Conservation (phyloP, 1,140 invertebrate species). For the Trissolcus basalis region DNA sequence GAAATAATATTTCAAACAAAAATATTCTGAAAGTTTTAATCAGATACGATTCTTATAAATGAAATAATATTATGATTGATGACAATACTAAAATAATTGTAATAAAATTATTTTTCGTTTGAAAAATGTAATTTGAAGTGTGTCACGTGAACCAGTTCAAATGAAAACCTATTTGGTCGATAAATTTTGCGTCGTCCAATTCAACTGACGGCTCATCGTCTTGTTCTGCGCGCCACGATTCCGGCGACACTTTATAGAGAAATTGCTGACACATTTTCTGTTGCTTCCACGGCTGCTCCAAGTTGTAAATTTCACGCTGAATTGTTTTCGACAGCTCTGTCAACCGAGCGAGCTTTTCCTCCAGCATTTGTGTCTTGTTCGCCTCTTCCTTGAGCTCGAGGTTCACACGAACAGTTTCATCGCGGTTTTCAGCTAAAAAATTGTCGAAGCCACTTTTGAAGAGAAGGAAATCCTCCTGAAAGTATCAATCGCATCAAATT, state of each 20-base stretch:
- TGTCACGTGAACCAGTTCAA: no score
- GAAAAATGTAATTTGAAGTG: no score
- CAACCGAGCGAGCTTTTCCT: slow-evolving; percentile 67
- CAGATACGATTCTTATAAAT: no score
- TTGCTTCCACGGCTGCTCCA: slow-evolving; percentile 79
- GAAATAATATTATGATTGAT: no score
- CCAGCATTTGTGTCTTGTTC: slow-evolving; percentile 73
- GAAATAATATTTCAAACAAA: no score
- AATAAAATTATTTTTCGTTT: background rate
- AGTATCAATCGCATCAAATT: slow-evolving; percentile 1
- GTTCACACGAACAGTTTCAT: slow-evolving; percentile 16
- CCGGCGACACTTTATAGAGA: slow-evolving; percentile 78
- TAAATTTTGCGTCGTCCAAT: slow-evolving; percentile 23
- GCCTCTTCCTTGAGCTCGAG: slow-evolving; percentile 73
- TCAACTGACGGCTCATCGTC: background rate
- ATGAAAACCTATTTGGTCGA: background rate
- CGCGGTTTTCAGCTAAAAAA: slow-evolving; percentile 79
- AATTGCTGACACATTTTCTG: slow-evolving; percentile 81
- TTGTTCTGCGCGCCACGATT: slow-evolving; percentile 57
- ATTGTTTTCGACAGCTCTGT: slow-evolving; percentile 70
- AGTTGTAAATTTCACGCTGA: slow-evolving; percentile 78
- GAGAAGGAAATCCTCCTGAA: slow-evolving; percentile 69
- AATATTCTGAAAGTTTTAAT: no score
- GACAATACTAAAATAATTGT: no score
- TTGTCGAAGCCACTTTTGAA: slow-evolving; percentile 80